Percentiles rank a stretch among this genome's conserved stretches.
Conservation (phyloP, 2,113 vertebrate genomes). For the Syngnathus typhle region DNA sequence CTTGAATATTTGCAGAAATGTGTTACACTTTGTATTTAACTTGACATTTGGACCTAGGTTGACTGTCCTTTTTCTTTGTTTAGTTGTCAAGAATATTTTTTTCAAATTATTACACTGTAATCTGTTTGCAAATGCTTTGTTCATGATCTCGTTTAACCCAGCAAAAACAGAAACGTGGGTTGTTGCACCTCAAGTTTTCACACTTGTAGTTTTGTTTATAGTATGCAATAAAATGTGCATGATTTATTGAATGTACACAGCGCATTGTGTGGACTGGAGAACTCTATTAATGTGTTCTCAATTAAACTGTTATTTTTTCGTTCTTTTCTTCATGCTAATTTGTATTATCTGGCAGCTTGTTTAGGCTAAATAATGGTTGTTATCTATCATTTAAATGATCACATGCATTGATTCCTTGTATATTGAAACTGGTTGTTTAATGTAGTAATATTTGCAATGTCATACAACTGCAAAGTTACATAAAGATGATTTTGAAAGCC, state of each 20-base stretch:
- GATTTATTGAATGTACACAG: conserved; percentile 12
- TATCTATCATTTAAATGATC: neutral
- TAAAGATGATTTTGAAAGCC: conserved; percentile 1
- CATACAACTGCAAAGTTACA: neutral
- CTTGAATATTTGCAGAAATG: conserved; percentile 29
- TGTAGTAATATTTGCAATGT: neutral
- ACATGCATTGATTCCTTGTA: neutral
- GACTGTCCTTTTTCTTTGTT: conserved; percentile 10
- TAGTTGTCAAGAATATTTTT: conserved; percentile 8
- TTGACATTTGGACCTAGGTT: neutral
- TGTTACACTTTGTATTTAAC: neutral
- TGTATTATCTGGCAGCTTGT: neutral
- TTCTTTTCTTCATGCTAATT: neutral
- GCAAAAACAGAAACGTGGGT: conserved; percentile 9
- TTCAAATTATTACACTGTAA: conserved; percentile 26
- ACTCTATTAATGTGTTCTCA: conserved; percentile 7
- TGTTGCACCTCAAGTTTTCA: conserved; percentile 16
- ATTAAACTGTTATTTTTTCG: conserved; percentile 12
- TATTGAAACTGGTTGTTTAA: neutral
- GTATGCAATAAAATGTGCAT: conserved; percentile 19
- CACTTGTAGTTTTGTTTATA: conserved; percentile 13
- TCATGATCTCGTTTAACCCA: conserved; percentile 11
- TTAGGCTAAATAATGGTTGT: conserved; percentile 10
- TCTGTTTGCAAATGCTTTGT: conserved; percentile 5
- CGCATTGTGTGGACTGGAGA: neutral